A percentile compares a stretch with the other conserved stretches of the same genome.
Evolutionary conservation across 2,888 invertebrate genomes (phyloP).

Genomic region (Chloroclysta siterata): DNA sequence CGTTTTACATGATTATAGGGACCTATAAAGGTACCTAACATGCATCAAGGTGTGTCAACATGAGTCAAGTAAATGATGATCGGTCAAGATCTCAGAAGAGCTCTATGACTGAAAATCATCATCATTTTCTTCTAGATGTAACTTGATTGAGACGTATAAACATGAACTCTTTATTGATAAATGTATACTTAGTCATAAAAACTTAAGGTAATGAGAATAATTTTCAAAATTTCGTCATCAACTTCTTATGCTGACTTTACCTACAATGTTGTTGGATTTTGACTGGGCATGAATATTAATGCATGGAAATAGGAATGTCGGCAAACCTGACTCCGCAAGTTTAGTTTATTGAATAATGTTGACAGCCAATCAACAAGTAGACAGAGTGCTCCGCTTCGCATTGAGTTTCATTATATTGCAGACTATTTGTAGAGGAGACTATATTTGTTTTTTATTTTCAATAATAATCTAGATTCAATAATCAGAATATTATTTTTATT

Average conservation of each 20-base stretch:
- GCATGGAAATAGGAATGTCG: conserved; percentile 33
- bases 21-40: neutral
- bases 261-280: conserved; percentile 4
- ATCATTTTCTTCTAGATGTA: too few relatives aligned
- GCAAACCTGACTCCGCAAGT: conserved; percentile 30
- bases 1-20: neutral
- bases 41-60: too few relatives aligned
- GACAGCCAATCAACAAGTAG: conserved; percentile 19
- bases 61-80: neutral
- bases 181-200: too few relatives aligned
- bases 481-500: neutral
- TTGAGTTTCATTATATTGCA: neutral
- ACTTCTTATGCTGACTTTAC: too few relatives aligned
- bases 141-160: too few relatives aligned
- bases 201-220: too few relatives aligned
- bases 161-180: too few relatives aligned
- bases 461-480: too few relatives aligned
- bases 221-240: too few relatives aligned
- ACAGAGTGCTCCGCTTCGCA: neutral
- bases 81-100: neutral
- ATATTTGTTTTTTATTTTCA: too few relatives aligned
- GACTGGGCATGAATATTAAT: conserved; percentile 33
- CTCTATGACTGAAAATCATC: too few relatives aligned
- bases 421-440: neutral
- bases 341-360: conserved; percentile 25